A percentile compares a stretch with the other conserved stretches of the same genome.
phyloP scores from a whole-genome alignment of 2,888 invertebrate genomes.

The Kuschelorhynchus macadamiae region DNA sequence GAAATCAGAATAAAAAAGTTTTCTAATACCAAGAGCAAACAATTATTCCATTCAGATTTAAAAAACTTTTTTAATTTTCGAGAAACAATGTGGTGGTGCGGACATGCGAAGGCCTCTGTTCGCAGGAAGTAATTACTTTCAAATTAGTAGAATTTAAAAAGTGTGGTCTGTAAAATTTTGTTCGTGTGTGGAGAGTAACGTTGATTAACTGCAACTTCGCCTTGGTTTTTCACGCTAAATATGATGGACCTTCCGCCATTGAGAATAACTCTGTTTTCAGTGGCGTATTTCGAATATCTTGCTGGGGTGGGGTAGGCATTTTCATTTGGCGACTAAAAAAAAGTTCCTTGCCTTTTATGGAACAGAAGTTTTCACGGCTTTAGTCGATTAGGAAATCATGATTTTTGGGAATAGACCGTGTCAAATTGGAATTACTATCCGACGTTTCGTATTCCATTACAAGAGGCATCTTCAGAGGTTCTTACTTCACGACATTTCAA shows the following conservation, averaged over 20 bases:
- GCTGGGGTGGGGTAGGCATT: too few species aligned
- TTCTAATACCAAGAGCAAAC: neutral
- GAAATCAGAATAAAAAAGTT: too few species aligned
- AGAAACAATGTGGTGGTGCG: conserved; percentile 19
- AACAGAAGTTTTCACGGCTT: too few species aligned
- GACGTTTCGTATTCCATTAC: too few species aligned
- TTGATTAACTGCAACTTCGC: conserved; percentile 35
- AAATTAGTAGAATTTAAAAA: conserved; percentile 34
- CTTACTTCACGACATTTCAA: too few species aligned
- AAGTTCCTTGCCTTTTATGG: too few species aligned
- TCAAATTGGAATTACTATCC: too few species aligned
- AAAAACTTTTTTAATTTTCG: conserved; percentile 35
- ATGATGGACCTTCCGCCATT: conserved; percentile 17
- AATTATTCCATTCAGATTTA: neutral
- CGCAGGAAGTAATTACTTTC: conserved; percentile 35
- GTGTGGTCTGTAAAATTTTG: conserved; percentile 24
- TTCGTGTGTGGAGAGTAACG: conserved; percentile 20
- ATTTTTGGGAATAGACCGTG: too few species aligned
- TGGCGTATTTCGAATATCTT: too few species aligned
- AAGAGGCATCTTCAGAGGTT: too few species aligned
- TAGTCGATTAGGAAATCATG: too few species aligned
- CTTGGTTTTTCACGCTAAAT: conserved; percentile 14
- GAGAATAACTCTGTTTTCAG: conserved; percentile 11
- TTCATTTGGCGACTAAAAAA: too few species aligned
- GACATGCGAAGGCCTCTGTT: conserved; percentile 15